These are phyloP conservation scores for Alouatta palliata DNA, from an alignment of 2,113 vertebrate species.

Conservation along the genomic window DNA sequence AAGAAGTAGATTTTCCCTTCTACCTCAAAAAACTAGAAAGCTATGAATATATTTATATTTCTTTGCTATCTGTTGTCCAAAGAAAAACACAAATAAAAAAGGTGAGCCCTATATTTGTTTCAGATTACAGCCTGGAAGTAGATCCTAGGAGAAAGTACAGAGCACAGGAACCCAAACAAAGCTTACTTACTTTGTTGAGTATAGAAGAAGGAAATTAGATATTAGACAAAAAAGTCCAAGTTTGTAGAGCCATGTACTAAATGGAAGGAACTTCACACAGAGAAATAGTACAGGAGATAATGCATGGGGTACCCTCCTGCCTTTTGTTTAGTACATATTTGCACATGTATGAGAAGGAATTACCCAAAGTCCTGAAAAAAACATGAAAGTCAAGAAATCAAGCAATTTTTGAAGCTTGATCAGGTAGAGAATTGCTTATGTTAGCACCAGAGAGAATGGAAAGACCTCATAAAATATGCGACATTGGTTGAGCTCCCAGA, in stretches of 20 bases:
- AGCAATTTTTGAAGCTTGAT: background rate
- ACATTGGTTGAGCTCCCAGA: background rate
- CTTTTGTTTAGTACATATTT: background rate
- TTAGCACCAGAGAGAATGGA: background rate
- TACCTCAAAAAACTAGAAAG: too few relatives aligned
- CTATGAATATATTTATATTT: too few relatives aligned
- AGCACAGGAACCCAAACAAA: background rate
- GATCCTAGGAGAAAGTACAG: background rate
- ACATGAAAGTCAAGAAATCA: background rate
- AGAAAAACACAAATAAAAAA: background rate
- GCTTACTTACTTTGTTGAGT: background rate
- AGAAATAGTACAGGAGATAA: background rate
- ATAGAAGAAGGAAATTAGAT: background rate
- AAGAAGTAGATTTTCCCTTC: too few relatives aligned
- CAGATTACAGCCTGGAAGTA: background rate
- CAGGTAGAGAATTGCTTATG: background rate
- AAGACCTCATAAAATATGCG: background rate
- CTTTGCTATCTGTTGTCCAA: background rate
- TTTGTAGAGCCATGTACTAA: too few relatives aligned
- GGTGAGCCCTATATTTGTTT: background rate
- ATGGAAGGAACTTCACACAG: background rate
- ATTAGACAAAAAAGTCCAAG: background rate
- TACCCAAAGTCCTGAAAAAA: background rate
- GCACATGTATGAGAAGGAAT: background rate
- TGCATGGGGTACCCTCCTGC: background rate